Evolutionary conservation across 2,797 vertebrate species (phyloP).

Genomic region (Liparis tanakae): DNA sequence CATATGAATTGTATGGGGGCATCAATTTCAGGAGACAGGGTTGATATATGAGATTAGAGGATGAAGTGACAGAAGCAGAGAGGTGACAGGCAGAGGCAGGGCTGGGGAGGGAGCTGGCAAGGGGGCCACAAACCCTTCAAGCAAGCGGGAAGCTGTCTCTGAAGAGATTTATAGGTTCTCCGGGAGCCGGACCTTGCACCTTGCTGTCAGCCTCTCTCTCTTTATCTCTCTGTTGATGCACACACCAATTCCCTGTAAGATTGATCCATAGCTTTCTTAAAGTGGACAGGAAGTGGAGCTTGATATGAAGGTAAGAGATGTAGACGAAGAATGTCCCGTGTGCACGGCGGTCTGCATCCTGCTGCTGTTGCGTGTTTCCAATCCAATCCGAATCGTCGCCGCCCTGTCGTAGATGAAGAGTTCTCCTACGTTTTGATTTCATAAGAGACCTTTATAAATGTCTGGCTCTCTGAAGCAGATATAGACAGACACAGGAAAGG

Average conservation of each 20-base stretch:
- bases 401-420: constrained; percentile 26
- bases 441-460: constrained; percentile 76
- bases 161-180: constrained; percentile 63
- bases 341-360: constrained; percentile 28
- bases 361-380: constrained; percentile 22
- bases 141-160: constrained; percentile 48
- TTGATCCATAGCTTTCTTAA: constrained; percentile 42
- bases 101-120: constrained; percentile 44
- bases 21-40: constrained; percentile 9
- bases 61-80: constrained; percentile 33
- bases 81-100: constrained; percentile 10
- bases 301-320: constrained; percentile 31
- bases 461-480: constrained; percentile 53
- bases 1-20: neutral
- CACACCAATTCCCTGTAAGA: constrained; percentile 34
- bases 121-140: constrained; percentile 66
- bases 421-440: constrained; percentile 61
- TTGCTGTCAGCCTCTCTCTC: constrained; percentile 61
- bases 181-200: constrained; percentile 55
- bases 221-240: constrained; percentile 46
- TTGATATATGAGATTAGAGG: constrained; percentile 16
- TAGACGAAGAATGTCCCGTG: constrained; percentile 20
- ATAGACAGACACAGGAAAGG: constrained; percentile 33
- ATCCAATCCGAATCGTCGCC: constrained; percentile 3
- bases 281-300: constrained; percentile 26